Evolutionary conservation across 2,113 vertebrate genomes (phyloP).

Genomic region (Cisticola juncidis): DNA sequence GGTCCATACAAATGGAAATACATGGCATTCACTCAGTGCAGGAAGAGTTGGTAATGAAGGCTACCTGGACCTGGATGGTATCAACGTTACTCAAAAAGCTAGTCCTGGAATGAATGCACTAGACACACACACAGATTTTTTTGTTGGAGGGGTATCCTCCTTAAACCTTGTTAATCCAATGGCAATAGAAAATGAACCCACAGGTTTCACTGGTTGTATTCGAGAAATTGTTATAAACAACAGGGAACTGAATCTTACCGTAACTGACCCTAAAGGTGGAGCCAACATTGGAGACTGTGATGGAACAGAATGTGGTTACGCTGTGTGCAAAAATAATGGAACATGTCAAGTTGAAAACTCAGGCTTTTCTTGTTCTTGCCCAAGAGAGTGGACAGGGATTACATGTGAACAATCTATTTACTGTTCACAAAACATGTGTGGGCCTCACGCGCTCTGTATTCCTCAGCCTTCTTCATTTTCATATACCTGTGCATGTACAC

Average conservation of each 20-base stretch:
- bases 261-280: constrained; percentile 72
- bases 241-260: constrained; percentile 79
- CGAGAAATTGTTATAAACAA: constrained; percentile 78
- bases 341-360: constrained; percentile 58
- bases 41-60: constrained; percentile 77
- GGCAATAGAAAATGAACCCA: constrained; percentile 75
- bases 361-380: constrained; percentile 78
- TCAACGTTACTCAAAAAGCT: constrained; percentile 59
- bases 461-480: constrained; percentile 46
- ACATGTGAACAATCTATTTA: constrained; percentile 74
- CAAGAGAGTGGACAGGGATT: constrained; percentile 71
- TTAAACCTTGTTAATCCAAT: constrained; percentile 71
- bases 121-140: constrained; percentile 79
- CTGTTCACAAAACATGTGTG: constrained; percentile 75
- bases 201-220: constrained; percentile 81
- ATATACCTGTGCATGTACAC: constrained; percentile 77
- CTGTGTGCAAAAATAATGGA: constrained; percentile 81
- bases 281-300: constrained; percentile 87
- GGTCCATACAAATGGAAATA: constrained; percentile 54
- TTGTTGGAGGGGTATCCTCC: constrained; percentile 81
- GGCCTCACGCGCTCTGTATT: constrained; percentile 72
- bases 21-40: constrained; percentile 79
- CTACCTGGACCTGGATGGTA: constrained; percentile 78
- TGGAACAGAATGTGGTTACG: constrained; percentile 81
- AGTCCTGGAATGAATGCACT: constrained; percentile 75